Evolutionary conservation across 2,797 vertebrate genomes (phyloP), one percentile per base, ranked within the genome.

Genomic region (Xenops minutus): DNA sequence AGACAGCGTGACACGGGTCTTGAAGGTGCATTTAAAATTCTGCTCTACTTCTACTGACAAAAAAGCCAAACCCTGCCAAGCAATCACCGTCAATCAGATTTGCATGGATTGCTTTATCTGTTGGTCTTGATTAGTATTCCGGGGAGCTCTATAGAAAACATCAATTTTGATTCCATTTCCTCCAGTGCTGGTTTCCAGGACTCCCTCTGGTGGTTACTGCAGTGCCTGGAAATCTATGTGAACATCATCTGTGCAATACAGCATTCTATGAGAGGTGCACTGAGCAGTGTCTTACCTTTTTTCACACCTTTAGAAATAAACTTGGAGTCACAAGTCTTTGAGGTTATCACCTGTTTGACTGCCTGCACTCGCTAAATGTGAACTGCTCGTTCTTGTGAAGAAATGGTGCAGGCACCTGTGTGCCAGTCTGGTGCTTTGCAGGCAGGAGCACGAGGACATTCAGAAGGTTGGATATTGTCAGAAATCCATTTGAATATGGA

Each of bases 201-300:
- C 91, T 89, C 89, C 93, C 89, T 91, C 94, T 95, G 89, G 75
- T 82, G 94, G 92, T 29, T 16, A 41, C 13, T 29, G 41, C 37
- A 21, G 51, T 0, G 1, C 58, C 29, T n/a, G 46, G 27, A 56
- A 63, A 39, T 12, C 46, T 3, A 2, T 2, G 8, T 3, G 22
- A 48, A 0, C 29, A 0, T n/a, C 7, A 0, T 22, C 49, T 44
- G 39, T 54, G 69, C 15, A 3, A 0, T 9, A 4, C 24, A 12
- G 49, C 15, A 0, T 0, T 1, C 20, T 26, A 0, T 21, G 8
- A 54, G 41, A 54, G 23, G 36, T 6, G 39, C 13, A 19, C 85
- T 66, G 34, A 22, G 5, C 16, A 59, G 36, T 34, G 10, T 32
- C 39, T 58, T 44, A 37, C 7, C 3, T 41, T 71, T 77, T 88